Conservation (phyloP, 2,888 invertebrate species). For the Electrophaes corylata region DNA sequence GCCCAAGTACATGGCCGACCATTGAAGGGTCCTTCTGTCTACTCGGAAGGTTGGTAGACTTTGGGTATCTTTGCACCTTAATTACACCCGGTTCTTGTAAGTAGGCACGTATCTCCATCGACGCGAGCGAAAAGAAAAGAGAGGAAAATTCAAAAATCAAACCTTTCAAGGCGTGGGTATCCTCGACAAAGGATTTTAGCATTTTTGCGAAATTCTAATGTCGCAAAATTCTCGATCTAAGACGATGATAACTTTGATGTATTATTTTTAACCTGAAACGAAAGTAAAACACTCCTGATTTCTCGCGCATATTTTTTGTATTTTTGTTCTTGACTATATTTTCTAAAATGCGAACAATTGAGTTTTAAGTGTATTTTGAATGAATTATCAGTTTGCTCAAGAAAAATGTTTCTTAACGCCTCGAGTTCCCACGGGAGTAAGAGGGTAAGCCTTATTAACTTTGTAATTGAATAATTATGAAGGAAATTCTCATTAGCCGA, state of each 20-base stretch:
- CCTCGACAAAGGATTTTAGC: conserved; percentile 55
- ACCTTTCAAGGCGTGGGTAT: conserved; percentile 57
- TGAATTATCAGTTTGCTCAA: conserved; percentile 32
- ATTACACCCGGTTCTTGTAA: conserved; percentile 72
- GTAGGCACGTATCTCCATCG: conserved; percentile 72
- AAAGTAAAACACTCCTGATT: conserved; percentile 12
- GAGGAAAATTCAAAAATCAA: conserved; percentile 61
- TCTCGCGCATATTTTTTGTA: conserved; percentile 11
- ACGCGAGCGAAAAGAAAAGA: conserved; percentile 60
- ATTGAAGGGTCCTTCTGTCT: conserved; percentile 69
- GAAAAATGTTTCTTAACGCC: conserved; percentile 36
- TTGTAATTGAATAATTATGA: conserved; percentile 59
- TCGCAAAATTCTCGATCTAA: conserved; percentile 55
- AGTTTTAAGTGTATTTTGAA: conserved; percentile 40
- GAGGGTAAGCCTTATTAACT: conserved; percentile 53
- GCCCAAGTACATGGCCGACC: conserved; percentile 63
- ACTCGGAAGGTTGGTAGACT: conserved; percentile 72
- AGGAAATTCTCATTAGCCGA: conserved; percentile 54
- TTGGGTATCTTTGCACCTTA: conserved; percentile 83
- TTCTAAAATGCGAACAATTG: conserved; percentile 17
- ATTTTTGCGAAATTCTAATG: conserved; percentile 55
- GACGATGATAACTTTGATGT: conserved; percentile 57
- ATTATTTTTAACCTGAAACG: conserved; percentile 47
- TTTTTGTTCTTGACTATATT: conserved; percentile 15
- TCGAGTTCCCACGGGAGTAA: conserved; percentile 43